Percentiles rank a stretch among this genome's conserved stretches.
phyloP scores from a whole-genome alignment of 2,797 vertebrate species.

The Hippopotamyrus pictus region DNA sequence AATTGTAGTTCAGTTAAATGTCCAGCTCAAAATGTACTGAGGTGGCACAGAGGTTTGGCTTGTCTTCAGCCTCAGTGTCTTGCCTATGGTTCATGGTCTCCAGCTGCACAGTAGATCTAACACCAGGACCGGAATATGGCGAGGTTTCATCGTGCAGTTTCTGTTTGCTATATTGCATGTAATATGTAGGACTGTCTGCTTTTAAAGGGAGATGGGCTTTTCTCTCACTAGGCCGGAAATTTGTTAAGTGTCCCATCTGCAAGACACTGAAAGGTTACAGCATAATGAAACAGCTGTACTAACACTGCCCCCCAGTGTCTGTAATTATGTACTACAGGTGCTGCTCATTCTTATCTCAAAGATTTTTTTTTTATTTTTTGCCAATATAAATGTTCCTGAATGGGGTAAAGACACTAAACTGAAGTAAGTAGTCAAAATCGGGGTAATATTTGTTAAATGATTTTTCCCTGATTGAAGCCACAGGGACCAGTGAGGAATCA shows the following conservation, averaged over 20 bases:
- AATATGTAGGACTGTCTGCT: neutral
- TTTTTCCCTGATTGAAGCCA: neutral
- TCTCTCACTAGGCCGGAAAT: neutral
- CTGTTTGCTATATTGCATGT: neutral
- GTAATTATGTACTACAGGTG: neutral
- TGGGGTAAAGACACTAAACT: neutral
- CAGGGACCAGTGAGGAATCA: neutral
- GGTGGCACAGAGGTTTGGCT: neutral
- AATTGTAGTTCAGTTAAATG: neutral
- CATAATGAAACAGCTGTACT: neutral
- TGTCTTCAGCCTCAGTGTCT: neutral
- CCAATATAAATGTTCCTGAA: neutral
- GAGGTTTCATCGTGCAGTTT: neutral
- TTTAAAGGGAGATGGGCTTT: neutral
- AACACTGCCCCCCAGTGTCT: constrained; percentile 18
- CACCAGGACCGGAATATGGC: neutral
- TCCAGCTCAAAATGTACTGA: neutral
- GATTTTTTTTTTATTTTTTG: neutral
- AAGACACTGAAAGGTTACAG: neutral
- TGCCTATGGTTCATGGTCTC: neutral
- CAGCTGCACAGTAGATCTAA: neutral
- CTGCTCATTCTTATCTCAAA: neutral
- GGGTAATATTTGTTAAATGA: no score
- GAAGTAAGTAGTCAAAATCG: neutral
- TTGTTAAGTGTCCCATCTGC: neutral